Percentiles rank a stretch among this genome's conserved stretches.
Conservation (phyloP, 64 coral and sea anemone species). For the Pocillopora verrucosa region DNA sequence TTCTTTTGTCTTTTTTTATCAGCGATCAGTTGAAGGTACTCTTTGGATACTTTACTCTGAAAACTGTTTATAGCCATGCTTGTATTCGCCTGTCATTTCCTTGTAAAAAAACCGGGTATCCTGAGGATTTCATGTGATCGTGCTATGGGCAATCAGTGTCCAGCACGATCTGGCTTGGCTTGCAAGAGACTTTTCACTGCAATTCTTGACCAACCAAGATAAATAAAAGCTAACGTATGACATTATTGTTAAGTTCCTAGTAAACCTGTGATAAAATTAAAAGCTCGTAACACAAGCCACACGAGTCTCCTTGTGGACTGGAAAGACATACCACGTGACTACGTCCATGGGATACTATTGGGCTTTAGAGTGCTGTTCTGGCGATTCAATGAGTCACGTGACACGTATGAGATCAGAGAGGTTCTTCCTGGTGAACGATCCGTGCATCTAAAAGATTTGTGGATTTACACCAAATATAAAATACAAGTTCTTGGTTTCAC, state of each 20-base stretch:
- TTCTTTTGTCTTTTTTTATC: too few relatives aligned
- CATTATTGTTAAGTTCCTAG: conserved; percentile 62
- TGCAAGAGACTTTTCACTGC: too few relatives aligned
- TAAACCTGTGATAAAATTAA: conserved; percentile 36
- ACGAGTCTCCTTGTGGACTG: conserved; percentile 68
- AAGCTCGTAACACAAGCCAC: conserved; percentile 64
- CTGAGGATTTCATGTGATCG: too few relatives aligned
- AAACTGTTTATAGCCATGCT: too few relatives aligned
- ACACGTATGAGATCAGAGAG: conserved; percentile 46
- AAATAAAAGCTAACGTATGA: too few relatives aligned
- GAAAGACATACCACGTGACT: conserved; percentile 46
- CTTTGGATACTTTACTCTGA: too few relatives aligned
- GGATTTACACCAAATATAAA: conserved; percentile 83
- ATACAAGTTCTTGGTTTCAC: conserved; percentile 84
- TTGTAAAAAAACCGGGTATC: too few relatives aligned
- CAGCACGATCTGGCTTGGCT: too few relatives aligned
- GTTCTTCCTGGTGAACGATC: not conserved
- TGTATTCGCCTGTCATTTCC: too few relatives aligned
- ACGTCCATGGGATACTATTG: conserved; percentile 69
- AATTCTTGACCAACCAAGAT: too few relatives aligned
- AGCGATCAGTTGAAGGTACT: too few relatives aligned
- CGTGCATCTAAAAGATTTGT: conserved; percentile 44
- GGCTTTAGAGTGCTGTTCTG: conserved; percentile 63
- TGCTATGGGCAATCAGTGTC: too few relatives aligned
- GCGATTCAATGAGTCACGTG: conserved; percentile 46